Conservation (phyloP, 1,140 invertebrate species). For the Pogonomyrmex barbatus region DNA sequence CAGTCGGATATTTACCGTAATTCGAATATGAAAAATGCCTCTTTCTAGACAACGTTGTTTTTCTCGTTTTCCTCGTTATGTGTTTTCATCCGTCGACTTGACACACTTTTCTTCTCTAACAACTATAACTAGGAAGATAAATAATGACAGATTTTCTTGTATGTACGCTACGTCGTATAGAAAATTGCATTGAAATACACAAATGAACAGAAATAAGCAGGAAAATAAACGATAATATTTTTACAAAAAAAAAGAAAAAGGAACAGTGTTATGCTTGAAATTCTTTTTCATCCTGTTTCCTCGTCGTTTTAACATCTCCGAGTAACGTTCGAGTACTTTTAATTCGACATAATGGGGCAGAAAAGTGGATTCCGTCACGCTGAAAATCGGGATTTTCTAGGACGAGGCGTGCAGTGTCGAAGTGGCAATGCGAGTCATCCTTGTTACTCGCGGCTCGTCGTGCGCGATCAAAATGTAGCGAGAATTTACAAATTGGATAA, state of each 20-base stretch:
- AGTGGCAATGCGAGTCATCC: constrained; percentile 69
- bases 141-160: too few species aligned
- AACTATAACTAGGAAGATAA: neutral
- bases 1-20: neutral
- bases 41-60: neutral
- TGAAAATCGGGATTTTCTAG: constrained; percentile 58
- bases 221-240: neutral
- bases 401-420: constrained; percentile 46
- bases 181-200: neutral
- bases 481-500: constrained; percentile 87
- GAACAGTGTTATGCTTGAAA: neutral
- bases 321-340: neutral
- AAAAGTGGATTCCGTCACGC: constrained; percentile 5
- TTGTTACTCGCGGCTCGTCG: constrained; percentile 81
- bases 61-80: neutral
- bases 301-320: neutral
- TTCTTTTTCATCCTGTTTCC: neutral
- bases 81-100: neutral
- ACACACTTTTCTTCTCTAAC: neutral
- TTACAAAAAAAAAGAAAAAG: neutral
- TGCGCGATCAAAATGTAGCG: constrained; percentile 86
- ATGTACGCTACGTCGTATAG: neutral
- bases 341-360: neutral
- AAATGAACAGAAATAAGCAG: neutral
- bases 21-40: neutral